phyloP scores from a whole-genome alignment of 2,113 vertebrate genomes.

The Corapipo altera region DNA sequence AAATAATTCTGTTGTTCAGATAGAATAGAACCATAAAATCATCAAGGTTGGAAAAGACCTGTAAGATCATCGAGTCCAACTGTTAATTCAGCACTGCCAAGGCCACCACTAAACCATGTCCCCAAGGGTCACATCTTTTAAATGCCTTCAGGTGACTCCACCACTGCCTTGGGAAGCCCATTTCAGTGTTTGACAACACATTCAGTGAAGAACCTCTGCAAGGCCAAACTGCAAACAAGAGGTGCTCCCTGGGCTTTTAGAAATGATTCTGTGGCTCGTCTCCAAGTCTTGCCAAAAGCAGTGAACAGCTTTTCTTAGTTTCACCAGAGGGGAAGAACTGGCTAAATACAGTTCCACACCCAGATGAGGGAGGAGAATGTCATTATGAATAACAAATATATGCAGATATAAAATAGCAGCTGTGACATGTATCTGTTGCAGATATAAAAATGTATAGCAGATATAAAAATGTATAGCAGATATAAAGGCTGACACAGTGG shows the following conservation, averaged over 20 bases:
- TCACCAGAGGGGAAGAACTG: not conserved
- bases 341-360: not conserved
- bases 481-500: not conserved
- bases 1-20: not conserved
- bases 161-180: not conserved
- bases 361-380: not conserved
- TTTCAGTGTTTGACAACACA: not conserved
- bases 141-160: not conserved
- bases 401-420: not conserved
- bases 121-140: not conserved
- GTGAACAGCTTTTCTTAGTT: not conserved
- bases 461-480: no score
- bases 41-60: not conserved
- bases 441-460: accelerated
- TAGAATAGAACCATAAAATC: not conserved
- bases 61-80: not conserved
- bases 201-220: not conserved
- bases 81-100: not conserved
- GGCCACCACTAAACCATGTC: not conserved
- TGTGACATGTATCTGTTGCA: accelerated
- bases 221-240: not conserved
- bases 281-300: not conserved
- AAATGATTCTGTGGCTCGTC: not conserved
- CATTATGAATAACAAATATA: accelerated
- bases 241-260: not conserved